Evolutionary conservation across 2,797 vertebrate genomes (phyloP), one percentile per base, ranked within the genome.

Genomic region (Acipenser oxyrinchus): DNA sequence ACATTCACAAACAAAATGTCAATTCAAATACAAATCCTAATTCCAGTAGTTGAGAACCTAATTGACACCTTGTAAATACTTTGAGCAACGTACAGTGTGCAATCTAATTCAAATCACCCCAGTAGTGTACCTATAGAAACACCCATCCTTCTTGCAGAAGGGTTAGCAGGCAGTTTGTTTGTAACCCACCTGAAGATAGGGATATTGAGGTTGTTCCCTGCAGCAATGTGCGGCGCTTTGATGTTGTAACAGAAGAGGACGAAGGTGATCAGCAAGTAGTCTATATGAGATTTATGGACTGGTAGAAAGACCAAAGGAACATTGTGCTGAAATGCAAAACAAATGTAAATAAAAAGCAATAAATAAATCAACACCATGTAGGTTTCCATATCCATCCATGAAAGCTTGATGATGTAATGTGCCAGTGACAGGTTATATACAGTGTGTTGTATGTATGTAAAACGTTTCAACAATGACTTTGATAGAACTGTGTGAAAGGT

Each of bases 231-330:
- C 0, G 97, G 97, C 0, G 96, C 95, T 88, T 99, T 99, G 85
- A 99, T 95, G 81, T 99, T 99, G 81, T 99, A 94, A 84, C 97
- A 99, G 84, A 99, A 99, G 70, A 99, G 91, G 80, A 98, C 92
- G 84, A 99, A 90, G 0, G 97, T 99, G 81, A 99, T 94, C 71
- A 99, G 92, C 68, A 99, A 84, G 77, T 99, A 99, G 81, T 99
- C 97, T 8, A 99, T 99, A 76, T 99, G 97, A 60, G 97, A 99
- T 83, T 97, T 96, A 81, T 99, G 97, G 74, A 99, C 95, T 0
- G 97, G 97, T 55, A 99, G 89, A 76, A 99, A 99, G 68, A 99
- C 82, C 83, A 99, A 92, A 7, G 97, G 94, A 74, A 91, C 87
- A 72, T 95, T 95, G 79, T 88, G 82, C 90, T 91, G 76, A 15